Percentiles rank a stretch among this genome's conserved stretches.
phyloP scores from a whole-genome alignment of 2,888 invertebrate genomes.

The Xestia xanthographa region DNA sequence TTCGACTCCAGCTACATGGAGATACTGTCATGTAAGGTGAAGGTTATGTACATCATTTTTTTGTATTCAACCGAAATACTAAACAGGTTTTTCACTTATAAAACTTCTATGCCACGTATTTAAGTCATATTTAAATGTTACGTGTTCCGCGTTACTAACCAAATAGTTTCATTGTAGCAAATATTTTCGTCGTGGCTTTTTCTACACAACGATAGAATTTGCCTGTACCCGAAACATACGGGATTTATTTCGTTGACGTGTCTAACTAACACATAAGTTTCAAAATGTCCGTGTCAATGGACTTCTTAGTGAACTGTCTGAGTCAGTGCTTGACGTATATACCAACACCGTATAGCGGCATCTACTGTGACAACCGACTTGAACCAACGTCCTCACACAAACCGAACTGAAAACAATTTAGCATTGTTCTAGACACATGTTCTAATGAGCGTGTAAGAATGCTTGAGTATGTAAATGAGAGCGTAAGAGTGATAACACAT shows the following conservation, averaged over 20 bases:
- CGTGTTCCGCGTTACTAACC: conserved; percentile 2
- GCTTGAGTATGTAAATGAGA: conserved; percentile 53
- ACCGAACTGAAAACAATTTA: conserved; percentile 64
- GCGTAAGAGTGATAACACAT: conserved; percentile 53
- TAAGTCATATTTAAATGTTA: conserved; percentile 6
- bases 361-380: conserved; percentile 67
- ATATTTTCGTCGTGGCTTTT: conserved; percentile 22
- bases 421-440: conserved; percentile 55
- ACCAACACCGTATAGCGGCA: conserved; percentile 69
- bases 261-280: conserved; percentile 60
- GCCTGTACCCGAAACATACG: conserved; percentile 48
- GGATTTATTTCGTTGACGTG: conserved; percentile 68
- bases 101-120: conserved; percentile 4
- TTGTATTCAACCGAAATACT: background rate
- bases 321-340: conserved; percentile 71
- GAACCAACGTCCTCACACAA: conserved; percentile 41
- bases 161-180: conserved; percentile 20
- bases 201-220: conserved; percentile 28
- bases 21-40: conserved; percentile 42
- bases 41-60: conserved; percentile 38
- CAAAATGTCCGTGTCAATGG: conserved; percentile 77
- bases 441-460: conserved; percentile 53
- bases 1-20: conserved; percentile 58
- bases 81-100: background rate
- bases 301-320: conserved; percentile 74